A percentile compares a stretch with the other conserved stretches of the same genome.
These are phyloP conservation scores for Idaea aversata DNA, from an alignment of 2,888 invertebrate species.

Conservation along the genomic window DNA sequence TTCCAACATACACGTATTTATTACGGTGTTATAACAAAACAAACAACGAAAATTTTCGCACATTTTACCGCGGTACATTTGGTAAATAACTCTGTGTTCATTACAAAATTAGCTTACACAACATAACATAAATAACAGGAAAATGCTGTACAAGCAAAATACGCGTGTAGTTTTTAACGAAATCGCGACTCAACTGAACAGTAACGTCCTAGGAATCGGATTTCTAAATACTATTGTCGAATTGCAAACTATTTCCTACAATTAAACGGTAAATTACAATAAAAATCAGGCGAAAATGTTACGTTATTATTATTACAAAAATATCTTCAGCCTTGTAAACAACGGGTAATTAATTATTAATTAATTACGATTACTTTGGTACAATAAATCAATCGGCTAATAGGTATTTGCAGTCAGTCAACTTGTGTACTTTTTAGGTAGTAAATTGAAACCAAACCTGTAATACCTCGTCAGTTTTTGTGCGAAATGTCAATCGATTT, in stretches of 20 bases:
- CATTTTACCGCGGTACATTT: conserved; percentile 3
- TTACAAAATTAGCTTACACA: not conserved
- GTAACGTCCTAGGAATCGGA: conserved; percentile 33
- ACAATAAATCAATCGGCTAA: not conserved
- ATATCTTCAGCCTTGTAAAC: conserved; percentile 28
- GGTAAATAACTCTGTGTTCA: no score
- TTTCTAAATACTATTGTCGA: conserved; percentile 44
- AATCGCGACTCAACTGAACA: conserved; percentile 30
- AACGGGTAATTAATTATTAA: conserved; percentile 20
- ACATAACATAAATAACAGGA: conserved; percentile 4
- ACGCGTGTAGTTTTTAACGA: conserved; percentile 31
- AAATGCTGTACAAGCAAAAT: conserved; percentile 10
- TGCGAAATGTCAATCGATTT: not conserved
- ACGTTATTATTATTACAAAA: conserved; percentile 38
- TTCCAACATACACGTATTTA: conserved; percentile 20
- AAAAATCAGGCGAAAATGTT: conserved; percentile 29
- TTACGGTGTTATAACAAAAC: conserved; percentile 16
- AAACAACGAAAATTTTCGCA: not conserved
- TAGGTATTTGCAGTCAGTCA: not conserved
- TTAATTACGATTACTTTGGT: not conserved
- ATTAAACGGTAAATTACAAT: conserved; percentile 39
- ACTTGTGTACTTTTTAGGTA: not conserved
- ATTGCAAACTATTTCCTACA: conserved; percentile 41
- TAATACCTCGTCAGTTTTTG: not conserved
- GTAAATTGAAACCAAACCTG: not conserved